Evolutionary conservation across 2,797 vertebrate species (phyloP).

Genomic region (Lutjanus campechanus): DNA sequence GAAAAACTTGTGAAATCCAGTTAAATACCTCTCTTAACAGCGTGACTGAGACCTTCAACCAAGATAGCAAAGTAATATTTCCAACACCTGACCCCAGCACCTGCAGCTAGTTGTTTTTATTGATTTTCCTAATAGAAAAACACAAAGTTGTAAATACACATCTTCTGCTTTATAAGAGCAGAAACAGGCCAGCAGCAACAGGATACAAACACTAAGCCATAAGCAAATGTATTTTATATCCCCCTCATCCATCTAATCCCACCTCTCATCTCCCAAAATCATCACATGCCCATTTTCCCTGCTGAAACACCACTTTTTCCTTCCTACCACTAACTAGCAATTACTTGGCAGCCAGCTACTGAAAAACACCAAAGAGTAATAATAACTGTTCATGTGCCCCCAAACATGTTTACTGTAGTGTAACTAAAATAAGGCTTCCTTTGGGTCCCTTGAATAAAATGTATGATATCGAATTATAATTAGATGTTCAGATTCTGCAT

Average conservation of each 20-base stretch:
- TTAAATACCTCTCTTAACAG: not conserved
- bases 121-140: conserved; percentile 3
- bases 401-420: not conserved
- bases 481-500: not conserved
- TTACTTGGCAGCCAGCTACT: not conserved
- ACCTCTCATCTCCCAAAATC: conserved; percentile 5
- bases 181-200: conserved; percentile 11
- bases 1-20: not conserved
- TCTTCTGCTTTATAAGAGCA: not conserved
- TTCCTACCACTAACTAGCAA: not conserved
- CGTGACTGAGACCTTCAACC: not conserved
- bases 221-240: not conserved
- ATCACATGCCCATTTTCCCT: conserved; percentile 4
- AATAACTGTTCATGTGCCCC: not conserved
- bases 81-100: not conserved
- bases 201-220: not conserved
- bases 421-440: not conserved
- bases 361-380: not conserved
- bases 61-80: not conserved
- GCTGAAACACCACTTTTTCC: not conserved
- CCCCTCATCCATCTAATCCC: not conserved
- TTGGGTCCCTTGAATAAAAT: not conserved
- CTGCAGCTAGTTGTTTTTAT: not conserved
- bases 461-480: not conserved
- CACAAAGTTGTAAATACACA: not conserved